phyloP scores from a whole-genome alignment of 2,888 invertebrate genomes.

The Silvanus unidentatus region DNA sequence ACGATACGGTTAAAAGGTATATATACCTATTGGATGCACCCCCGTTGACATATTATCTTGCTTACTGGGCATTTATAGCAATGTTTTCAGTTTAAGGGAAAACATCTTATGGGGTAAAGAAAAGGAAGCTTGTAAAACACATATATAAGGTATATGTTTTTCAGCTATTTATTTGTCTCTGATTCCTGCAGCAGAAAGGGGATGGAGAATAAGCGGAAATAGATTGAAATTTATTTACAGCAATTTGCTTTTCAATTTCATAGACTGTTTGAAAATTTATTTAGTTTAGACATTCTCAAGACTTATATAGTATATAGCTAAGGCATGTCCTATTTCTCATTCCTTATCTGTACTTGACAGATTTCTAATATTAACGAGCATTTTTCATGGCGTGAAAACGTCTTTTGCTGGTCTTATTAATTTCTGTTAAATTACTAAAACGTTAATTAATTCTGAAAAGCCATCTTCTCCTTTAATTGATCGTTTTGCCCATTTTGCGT shows the following conservation, averaged over 20 bases:
- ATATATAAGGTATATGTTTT: too few relatives aligned
- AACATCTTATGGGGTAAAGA: too few relatives aligned
- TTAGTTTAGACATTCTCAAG: slow-evolving; percentile 2
- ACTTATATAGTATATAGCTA: slow-evolving; percentile 4
- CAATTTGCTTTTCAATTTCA: slow-evolving; percentile 6
- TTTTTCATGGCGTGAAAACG: slow-evolving; percentile 13
- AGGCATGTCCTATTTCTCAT: slow-evolving; percentile 8
- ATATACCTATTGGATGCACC: too few relatives aligned
- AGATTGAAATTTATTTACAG: slow-evolving; percentile 1
- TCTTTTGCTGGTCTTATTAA: slow-evolving; percentile 19
- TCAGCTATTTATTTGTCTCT: too few relatives aligned
- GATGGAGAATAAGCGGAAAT: neutral
- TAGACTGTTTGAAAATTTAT: slow-evolving; percentile 5
- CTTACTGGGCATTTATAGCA: too few relatives aligned
- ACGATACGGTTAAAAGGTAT: too few relatives aligned
- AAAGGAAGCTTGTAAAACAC: too few relatives aligned
- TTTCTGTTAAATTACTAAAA: slow-evolving; percentile 22
- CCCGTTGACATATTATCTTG: too few relatives aligned
- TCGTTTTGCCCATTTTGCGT: too few relatives aligned
- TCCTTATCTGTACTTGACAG: slow-evolving; percentile 19
- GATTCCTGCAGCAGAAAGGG: too few relatives aligned
- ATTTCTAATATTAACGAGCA: slow-evolving; percentile 18
- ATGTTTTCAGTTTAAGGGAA: too few relatives aligned
- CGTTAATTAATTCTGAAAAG: slow-evolving; percentile 23
- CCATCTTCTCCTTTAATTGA: too few relatives aligned